Percentiles rank a stretch among this genome's conserved stretches.
Conservation (phyloP, 2,797 vertebrate species). For the Liparis tanakae region DNA sequence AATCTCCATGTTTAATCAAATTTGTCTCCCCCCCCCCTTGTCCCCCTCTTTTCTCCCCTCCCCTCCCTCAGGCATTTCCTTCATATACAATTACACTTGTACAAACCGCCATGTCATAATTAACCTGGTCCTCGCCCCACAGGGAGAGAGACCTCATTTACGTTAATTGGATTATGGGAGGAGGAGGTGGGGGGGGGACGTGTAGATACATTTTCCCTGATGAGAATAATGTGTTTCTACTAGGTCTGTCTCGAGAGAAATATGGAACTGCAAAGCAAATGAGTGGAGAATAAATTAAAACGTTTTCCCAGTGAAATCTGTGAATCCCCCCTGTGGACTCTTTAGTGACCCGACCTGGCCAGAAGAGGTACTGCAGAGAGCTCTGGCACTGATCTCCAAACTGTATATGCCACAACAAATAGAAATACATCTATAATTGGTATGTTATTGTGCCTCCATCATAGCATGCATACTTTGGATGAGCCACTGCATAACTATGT, state of each 20-base stretch:
- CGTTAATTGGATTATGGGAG: slow-evolving; percentile 47
- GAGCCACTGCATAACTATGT: background rate
- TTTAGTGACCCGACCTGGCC: slow-evolving; percentile 74
- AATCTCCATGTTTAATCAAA: slow-evolving; percentile 24
- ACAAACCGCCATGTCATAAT: slow-evolving; percentile 43
- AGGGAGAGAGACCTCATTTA: slow-evolving; percentile 55
- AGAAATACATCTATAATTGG: background rate
- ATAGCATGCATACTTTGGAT: background rate
- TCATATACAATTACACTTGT: slow-evolving; percentile 40
- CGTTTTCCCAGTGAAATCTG: slow-evolving; percentile 31
- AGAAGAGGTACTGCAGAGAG: slow-evolving; percentile 55
- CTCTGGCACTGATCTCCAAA: background rate
- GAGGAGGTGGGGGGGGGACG: background rate
- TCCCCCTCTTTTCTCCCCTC: background rate
- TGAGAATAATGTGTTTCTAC: slow-evolving; percentile 16
- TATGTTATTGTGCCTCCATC: background rate
- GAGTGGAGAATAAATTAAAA: too few species aligned
- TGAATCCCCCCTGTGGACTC: slow-evolving; percentile 42
- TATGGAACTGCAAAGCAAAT: background rate
- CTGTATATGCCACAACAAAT: background rate
- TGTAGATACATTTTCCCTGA: slow-evolving; percentile 23
- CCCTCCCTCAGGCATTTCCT: slow-evolving; percentile 5
- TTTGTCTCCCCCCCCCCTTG: background rate
- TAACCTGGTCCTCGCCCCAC: slow-evolving; percentile 39
- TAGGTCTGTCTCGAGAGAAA: slow-evolving; percentile 27